Evolutionary conservation across 2,113 vertebrate species (phyloP).

Genomic region (Vulpes ferrilata): DNA sequence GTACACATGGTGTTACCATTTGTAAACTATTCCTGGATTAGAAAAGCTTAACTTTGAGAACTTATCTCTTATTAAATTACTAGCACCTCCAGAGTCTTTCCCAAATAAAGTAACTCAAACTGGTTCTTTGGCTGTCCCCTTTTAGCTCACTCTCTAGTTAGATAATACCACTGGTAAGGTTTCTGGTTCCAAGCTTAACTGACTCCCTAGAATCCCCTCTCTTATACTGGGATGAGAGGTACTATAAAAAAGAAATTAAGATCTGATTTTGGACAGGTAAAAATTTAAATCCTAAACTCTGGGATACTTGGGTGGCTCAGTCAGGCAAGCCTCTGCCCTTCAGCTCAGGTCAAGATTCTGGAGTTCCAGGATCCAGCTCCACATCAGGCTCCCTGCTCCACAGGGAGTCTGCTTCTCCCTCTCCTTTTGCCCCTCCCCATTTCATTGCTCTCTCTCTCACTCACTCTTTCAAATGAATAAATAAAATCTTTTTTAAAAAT

Average conservation of each 20-base stretch:
- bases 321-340: neutral
- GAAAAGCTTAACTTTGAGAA: neutral
- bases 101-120: slow-evolving; percentile 13
- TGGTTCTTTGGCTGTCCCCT: neutral
- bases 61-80: slow-evolving; percentile 1
- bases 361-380: neutral
- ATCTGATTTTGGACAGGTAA: neutral
- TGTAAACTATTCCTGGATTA: neutral
- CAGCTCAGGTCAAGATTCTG: neutral
- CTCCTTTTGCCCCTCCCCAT: neutral
- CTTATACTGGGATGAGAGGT: neutral
- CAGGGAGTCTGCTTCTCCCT: neutral
- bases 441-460: neutral
- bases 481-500: neutral
- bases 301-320: neutral
- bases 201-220: neutral
- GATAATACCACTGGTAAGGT: neutral
- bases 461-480: neutral
- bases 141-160: neutral
- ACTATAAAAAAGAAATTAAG: neutral
- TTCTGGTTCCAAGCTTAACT: neutral
- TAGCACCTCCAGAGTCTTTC: neutral
- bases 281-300: neutral
- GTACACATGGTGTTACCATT: neutral
- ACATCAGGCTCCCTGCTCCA: neutral